Percentiles rank a stretch among this genome's conserved stretches.
These are phyloP conservation scores for Characodon lateralis DNA, from an alignment of 2,797 vertebrate genomes.

Conservation along the genomic window DNA sequence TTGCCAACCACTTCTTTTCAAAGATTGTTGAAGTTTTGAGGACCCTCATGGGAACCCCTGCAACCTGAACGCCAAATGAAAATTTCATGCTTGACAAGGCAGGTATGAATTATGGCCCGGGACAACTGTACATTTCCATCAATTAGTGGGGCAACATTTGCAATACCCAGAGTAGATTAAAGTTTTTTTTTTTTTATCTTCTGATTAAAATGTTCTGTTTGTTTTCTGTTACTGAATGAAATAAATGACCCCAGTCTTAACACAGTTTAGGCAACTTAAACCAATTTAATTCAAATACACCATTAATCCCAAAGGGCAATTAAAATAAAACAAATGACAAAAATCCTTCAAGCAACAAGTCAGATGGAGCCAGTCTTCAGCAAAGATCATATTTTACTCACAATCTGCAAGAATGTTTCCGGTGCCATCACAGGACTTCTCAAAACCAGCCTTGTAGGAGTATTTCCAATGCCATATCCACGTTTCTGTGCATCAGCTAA, in stretches of 20 bases:
- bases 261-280: background rate
- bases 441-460: conserved; percentile 76
- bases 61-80: conserved; percentile 61
- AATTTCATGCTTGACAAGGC: background rate
- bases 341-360: background rate
- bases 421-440: conserved; percentile 61
- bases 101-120: background rate
- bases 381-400: conserved; percentile 33
- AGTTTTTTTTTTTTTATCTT: too few species aligned
- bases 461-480: conserved; percentile 78
- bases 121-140: background rate
- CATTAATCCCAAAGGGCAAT: too few species aligned
- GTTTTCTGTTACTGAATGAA: too few species aligned
- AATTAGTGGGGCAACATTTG: too few species aligned
- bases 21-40: conserved; percentile 76
- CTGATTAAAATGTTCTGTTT: too few species aligned
- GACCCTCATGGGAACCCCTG: conserved; percentile 73
- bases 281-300: too few species aligned
- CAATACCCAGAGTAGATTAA: too few species aligned
- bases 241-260: too few species aligned
- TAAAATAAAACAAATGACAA: too few species aligned
- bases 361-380: background rate
- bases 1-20: conserved; percentile 73
- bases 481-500: conserved; percentile 66
- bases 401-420: conserved; percentile 59